Percentiles rank a stretch among this genome's conserved stretches.
phyloP scores from a whole-genome alignment of 2,797 vertebrate genomes.

The Hipposideros larvatus region DNA sequence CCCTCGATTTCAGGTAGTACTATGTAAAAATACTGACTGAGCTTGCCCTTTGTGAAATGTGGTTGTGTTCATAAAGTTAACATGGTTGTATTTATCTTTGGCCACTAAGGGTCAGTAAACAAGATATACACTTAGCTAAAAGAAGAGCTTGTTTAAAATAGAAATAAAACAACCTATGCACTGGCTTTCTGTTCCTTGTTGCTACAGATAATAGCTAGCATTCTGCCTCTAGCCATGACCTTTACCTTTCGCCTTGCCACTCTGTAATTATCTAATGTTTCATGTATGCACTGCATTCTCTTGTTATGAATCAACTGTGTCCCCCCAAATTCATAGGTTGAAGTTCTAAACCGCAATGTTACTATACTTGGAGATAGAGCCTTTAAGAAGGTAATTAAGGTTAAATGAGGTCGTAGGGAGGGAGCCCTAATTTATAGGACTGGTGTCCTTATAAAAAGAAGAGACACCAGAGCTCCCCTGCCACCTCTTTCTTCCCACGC shows the following conservation, averaged over 20 bases:
- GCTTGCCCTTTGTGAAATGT: not conserved
- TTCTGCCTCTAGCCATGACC: not conserved
- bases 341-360: not conserved
- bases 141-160: constrained; percentile 19
- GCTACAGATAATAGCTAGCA: not conserved
- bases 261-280: not conserved
- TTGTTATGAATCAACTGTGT: not conserved
- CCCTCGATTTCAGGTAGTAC: not conserved
- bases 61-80: constrained; percentile 13
- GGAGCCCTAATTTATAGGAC: not conserved
- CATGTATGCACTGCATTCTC: not conserved
- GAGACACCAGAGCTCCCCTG: not conserved
- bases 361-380: not conserved
- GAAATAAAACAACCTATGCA: not conserved
- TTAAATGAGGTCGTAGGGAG: not conserved
- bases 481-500: not conserved
- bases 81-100: constrained; percentile 4
- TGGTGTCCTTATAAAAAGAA: not conserved
- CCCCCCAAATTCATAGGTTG: not conserved
- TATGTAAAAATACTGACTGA: not conserved
- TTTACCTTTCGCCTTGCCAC: not conserved
- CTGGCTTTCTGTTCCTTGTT: not conserved
- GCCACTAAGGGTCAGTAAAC: not conserved
- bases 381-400: not conserved
- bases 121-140: not conserved